Conservation (phyloP, 2,888 invertebrate genomes). For the Apodemia zela region DNA sequence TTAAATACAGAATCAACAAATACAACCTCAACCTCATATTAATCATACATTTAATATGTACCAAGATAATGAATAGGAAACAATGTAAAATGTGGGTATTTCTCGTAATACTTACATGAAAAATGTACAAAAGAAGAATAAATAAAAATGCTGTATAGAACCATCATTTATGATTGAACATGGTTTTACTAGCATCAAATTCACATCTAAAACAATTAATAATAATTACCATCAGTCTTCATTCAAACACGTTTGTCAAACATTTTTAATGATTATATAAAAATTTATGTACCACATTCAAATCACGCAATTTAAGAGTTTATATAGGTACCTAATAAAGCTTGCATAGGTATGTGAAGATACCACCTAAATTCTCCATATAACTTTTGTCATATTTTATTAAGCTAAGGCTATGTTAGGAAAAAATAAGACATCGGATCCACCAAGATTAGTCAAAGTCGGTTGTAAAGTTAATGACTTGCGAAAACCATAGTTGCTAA, state of each 20-base stretch:
- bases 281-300: background rate
- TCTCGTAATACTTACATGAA: conserved; percentile 14
- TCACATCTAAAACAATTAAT: conserved; percentile 1
- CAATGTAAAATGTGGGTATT: background rate
- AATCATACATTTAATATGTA: background rate
- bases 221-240: conserved; percentile 9
- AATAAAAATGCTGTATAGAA: conserved; percentile 13
- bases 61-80: background rate
- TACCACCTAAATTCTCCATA: background rate
- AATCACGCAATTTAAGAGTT: conserved; percentile 4
- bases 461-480: no score
- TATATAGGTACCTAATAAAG: background rate
- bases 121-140: conserved; percentile 12
- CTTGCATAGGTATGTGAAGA: background rate
- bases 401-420: background rate
- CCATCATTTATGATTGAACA: conserved; percentile 23
- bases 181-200: conserved; percentile 34
- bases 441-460: no score
- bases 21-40: background rate
- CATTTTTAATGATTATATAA: background rate
- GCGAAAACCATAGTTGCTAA: no score
- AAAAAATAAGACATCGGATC: no score
- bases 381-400: background rate
- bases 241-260: background rate
- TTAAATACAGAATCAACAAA: conserved; percentile 2